Conservation (phyloP, 1,140 invertebrate species). For the Procambarus virginalis region DNA sequence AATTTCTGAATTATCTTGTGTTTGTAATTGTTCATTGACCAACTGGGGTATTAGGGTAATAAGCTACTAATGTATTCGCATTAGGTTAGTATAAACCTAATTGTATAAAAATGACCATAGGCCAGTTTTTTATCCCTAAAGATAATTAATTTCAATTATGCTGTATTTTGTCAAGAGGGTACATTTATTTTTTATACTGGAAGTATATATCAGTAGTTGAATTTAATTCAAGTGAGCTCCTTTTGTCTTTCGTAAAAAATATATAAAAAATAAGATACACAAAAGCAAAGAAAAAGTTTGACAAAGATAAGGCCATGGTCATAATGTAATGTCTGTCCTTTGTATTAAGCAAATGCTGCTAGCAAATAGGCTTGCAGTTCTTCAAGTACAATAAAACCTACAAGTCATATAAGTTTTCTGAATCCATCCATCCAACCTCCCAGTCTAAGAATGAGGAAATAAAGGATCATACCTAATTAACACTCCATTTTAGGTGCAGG, state of each 20-base stretch:
- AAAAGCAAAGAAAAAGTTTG: constrained; percentile 4
- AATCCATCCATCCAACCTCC: constrained; percentile 63
- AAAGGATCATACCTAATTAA: neutral
- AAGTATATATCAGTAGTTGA: neutral
- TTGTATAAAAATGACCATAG: constrained; percentile 41
- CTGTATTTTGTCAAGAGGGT: constrained; percentile 20
- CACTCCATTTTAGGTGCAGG: constrained; percentile 13
- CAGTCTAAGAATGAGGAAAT: constrained; percentile 15
- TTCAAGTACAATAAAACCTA: constrained; percentile 62
- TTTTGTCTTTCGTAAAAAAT: constrained; percentile 22
- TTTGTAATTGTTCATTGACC: constrained; percentile 31
- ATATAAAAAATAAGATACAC: neutral
- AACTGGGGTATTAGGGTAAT: constrained; percentile 16
- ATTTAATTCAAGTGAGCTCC: constrained; percentile 22
- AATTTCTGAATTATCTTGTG: constrained; percentile 23
- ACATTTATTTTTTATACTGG: constrained; percentile 36
- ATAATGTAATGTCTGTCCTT: constrained; percentile 59
- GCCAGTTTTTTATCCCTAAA: constrained; percentile 4
- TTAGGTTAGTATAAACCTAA: constrained; percentile 33
- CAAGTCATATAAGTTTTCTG: constrained; percentile 45
- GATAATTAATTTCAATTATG: neutral
- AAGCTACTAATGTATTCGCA: constrained; percentile 41
- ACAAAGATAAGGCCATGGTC: constrained; percentile 37
- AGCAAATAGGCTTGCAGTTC: constrained; percentile 36
- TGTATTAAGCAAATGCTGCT: constrained; percentile 51